Base-by-base conservation (phyloP, 2,797 vertebrate species). In the Cheirogaleus major region DNA sequence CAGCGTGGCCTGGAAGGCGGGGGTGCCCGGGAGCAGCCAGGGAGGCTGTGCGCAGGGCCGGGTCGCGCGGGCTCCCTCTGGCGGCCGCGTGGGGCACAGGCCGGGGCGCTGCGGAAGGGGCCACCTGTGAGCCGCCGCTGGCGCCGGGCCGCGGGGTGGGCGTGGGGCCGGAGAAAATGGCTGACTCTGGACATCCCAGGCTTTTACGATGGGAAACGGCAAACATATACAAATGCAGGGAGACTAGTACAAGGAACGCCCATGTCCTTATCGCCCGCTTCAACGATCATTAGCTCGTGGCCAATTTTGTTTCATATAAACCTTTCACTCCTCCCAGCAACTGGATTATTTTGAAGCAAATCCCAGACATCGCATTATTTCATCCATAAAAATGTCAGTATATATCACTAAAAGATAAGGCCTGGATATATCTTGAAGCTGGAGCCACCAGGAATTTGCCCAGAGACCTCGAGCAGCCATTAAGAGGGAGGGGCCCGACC, bases 41-140 rank as follows among this genome's bases (percentile, higher is more conserved):
- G 81, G 25, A 8, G 76, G 25, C 22, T 52, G 13, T 30, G 72
- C 48, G 20, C 48, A 13, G 25, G 70, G 76, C 89, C 32, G 1
- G 0, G 0, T 12, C 59, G 90, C 43, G 35, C 35, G 9, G 69
- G 93, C 96, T 84, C 96, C 94, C 96, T 89, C 97, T 97, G 93
- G 89, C 11, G 97, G 96, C 55, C 14, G 5, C 59, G 59, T 50
- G 30, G 59, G 61, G 96, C 80, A 85, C 69, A 84, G 82, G 32
- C 57, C 8, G 17, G 1, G 35, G 18, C 20, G 30, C 43, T 0
- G 11, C 45, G 5, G 67, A 8, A 0, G 90, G 13, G 73, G 57
- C 4, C 57, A 35, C 63, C 48, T 18, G 69, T 0, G 57, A 69
- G 63, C 65, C 25, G 20, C 45, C 43, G 7, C 12, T 2, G 48